Evolutionary conservation across 2,113 vertebrate genomes (phyloP).

Genomic region (Pelecanoides urinatrix): DNA sequence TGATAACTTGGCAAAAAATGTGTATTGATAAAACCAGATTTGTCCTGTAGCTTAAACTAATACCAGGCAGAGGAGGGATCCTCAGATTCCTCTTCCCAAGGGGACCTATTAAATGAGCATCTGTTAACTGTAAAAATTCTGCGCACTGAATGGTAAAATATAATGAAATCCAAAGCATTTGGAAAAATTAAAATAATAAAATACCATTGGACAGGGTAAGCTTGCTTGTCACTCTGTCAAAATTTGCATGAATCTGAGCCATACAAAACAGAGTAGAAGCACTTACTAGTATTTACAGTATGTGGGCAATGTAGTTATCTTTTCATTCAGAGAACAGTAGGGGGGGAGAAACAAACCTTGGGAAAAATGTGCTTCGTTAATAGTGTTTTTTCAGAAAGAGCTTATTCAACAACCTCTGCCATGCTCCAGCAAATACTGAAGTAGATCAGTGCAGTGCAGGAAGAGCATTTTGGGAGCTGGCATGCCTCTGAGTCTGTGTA

Average conservation of each 20-base stretch:
- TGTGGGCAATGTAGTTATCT: background rate
- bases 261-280: conserved; percentile 1
- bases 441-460: background rate
- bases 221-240: conserved; percentile 20
- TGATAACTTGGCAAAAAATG: conserved; percentile 14
- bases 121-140: conserved; percentile 66
- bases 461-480: background rate
- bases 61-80: background rate
- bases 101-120: conserved; percentile 60
- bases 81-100: conserved; percentile 8
- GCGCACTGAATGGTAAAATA: conserved; percentile 45
- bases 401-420: background rate
- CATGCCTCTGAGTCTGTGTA: background rate
- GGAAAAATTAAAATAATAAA: conserved; percentile 71
- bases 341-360: background rate
- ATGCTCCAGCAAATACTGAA: background rate
- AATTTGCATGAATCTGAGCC: conserved; percentile 20
- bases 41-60: conserved; percentile 28
- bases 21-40: conserved; percentile 2
- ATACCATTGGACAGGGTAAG: conserved; percentile 29
- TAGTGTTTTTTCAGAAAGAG: background rate
- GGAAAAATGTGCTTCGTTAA: background rate
- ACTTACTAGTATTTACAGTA: background rate
- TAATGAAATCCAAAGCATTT: conserved; percentile 49
- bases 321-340: conserved; percentile 6